Evolutionary conservation across 2,113 vertebrate genomes (phyloP), one percentile per base, ranked within the genome.

Genomic region (Cololabis saira): DNA sequence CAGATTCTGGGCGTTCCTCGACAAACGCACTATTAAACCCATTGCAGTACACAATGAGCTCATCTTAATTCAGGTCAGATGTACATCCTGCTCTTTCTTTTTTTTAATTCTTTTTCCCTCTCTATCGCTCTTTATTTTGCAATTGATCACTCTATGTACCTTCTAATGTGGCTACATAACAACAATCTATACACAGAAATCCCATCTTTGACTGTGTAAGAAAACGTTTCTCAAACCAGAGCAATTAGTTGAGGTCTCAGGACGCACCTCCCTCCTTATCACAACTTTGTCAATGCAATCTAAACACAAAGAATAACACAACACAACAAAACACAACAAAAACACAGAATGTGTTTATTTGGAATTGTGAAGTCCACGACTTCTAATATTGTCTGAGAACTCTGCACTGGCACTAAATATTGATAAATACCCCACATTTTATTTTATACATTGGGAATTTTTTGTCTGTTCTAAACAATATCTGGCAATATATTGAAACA

Each of bases 11-110:
- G 93, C 92, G 93, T 94, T 94, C 90, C 93, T 93, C 89, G 89
- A 87, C 89, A 89, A 93, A 92, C 81, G 90, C 93, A 91, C 91
- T 93, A 92, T 93, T 94, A 93, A 94, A 93, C 91, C 90, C 84
- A 82, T 82, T 83, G 88, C 91, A 89, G 90, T 93, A 93, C 93
- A 93, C 93, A 93, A 94, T 94, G 93, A 94, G 93, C 90, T 94
- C 93, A 94, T 92, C 90, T 89, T 94, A 94, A 94, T 94, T 93
- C 92, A 93, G 93, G 85, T 94, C 93, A 94, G 93, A 94, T 94
- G 93, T 92, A 93, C 91, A 88, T 91, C 88, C 89, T 87, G 82
- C 86, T 66, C 82, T 86, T 40, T 75, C 59, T 63, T 45, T 57
- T 27, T 82, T 62, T 69, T n/a, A n/a, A 17, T 43, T 19, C 57